Evolutionary conservation across 2,888 invertebrate genomes (phyloP), one percentile per base, ranked within the genome.

Genomic region (Catotricha subobsoleta): DNA sequence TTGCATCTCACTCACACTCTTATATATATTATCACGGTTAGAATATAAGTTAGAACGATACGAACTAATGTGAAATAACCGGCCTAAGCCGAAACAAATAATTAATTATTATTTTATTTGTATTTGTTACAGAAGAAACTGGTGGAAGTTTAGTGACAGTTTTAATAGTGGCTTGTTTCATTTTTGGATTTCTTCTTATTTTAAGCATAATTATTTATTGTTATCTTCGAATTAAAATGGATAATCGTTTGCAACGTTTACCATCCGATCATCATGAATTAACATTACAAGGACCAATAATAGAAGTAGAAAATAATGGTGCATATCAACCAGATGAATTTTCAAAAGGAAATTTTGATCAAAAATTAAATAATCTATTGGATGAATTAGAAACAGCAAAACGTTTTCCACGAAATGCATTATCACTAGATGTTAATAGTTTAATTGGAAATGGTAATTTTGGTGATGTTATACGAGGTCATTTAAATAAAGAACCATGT

Each of bases 251-350:
- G 29, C 57, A 64, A 7, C 60, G 69, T 33, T 57, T 70, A 23
- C 42, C 42, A 42, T 66, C 70, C 5, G 73, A 74, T 47, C 68
- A 70, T 30, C 76, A 76, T 50, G 77, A 77, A 54, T 60, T 77
- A 62, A 80, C 82, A 0, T 57, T 84, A 18, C 83, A 82, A 53
- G 81, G 82, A 43, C 80, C 83, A 0, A 74, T 81, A 52, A 71
- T 80, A 45, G 83, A 83, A 62, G 72, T 80, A 42, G 84, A 83
- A 57, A 84, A 83, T 54, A 71, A 79, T 50, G 82, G 78, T 1
- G 21, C n/a, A 3, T 84, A 80, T 50, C 67, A 82, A 16, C 73
- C 75, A 16, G 83, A 82, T 50, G 79, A 79, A 29, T 79, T 80
- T 52, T 72, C 80, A 52, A 83, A 81, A 52, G 72, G 76, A 40